Evolutionary conservation across 2,888 invertebrate species (phyloP), one percentile per base, ranked within the genome.

Genomic region (Tinea trinotella): DNA sequence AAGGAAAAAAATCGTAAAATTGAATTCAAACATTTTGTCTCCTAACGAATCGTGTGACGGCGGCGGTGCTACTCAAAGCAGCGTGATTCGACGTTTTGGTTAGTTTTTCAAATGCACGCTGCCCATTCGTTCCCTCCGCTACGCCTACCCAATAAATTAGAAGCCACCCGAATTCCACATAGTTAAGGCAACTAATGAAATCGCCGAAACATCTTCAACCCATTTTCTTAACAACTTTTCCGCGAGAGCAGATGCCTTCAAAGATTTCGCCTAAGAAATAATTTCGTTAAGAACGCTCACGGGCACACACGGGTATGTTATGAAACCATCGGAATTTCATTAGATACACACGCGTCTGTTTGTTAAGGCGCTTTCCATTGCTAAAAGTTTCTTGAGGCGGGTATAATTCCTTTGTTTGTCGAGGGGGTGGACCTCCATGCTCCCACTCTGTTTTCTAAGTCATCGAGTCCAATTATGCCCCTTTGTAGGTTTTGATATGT

Each of bases 401-500:
- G 84, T 80, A 83, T 85, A 85, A 85, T 85, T 85, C 85, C 85
- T 85, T 85, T 85, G 84, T 85, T 85, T 85, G 55, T 81, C 22
- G 22, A 36, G 44, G 53, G 40, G 40, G 22, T 30, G 76, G 77
- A 82, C 78, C 74, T 76, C 76, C 67, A 63, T 70, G 61, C 75
- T 69, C 80, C 83, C 80, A 71, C 82, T 78, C 82, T 80, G 84
- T 85, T 85, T 85, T 85, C 85, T 85, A 85, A 85, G 83, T 85
- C 84, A 85, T 85, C 85, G 84, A 82, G 77, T 85, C 84, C 85
- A 85, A 85, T 85, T 85, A 85, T 85, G 84, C 84, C 81, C 85
- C 85, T 85, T 85, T 85, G 85, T 85, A 84, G 84, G 85, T 84
- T 85, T 84, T 85, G 85, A 85, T 85, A 85, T 85, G 85, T 85